phyloP scores from a whole-genome alignment of 2,113 vertebrate genomes.

The Talpa occidentalis region DNA sequence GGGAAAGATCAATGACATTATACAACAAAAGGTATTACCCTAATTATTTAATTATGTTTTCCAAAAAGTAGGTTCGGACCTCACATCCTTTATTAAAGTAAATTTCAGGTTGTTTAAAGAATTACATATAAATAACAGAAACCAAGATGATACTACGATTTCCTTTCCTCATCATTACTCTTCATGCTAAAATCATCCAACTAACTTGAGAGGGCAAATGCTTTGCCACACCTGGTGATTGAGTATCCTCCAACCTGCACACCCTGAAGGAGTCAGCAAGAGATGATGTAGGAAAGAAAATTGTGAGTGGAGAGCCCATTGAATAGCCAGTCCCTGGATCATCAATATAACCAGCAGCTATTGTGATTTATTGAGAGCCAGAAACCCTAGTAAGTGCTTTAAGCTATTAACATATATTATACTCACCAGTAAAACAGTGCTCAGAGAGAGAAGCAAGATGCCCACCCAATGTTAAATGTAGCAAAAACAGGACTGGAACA shows the following conservation, averaged over 20 bases:
- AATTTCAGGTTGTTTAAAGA: not conserved
- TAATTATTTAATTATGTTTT: not conserved
- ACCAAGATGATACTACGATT: not conserved
- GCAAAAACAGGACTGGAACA: not conserved
- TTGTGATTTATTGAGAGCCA: not conserved
- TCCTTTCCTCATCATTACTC: not conserved
- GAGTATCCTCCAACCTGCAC: not conserved
- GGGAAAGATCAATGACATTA: not conserved
- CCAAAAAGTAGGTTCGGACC: not conserved
- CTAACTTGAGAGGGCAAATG: not conserved
- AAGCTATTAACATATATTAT: not conserved
- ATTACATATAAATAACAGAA: too few species aligned
- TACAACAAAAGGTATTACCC: not conserved
- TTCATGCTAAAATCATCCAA: not conserved
- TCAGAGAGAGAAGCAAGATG: not conserved
- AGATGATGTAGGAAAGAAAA: not conserved
- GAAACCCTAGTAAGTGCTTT: not conserved
- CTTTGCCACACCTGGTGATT: not conserved
- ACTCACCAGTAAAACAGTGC: not conserved
- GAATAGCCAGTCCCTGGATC: not conserved
- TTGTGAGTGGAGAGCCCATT: not conserved
- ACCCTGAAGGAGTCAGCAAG: not conserved
- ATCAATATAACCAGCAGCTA: not conserved
- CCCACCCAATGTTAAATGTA: not conserved
- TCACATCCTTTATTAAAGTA: constrained; percentile 35